These are phyloP conservation scores for Acridotheres tristis DNA, from an alignment of 2,797 vertebrate species.

Conservation along the genomic window DNA sequence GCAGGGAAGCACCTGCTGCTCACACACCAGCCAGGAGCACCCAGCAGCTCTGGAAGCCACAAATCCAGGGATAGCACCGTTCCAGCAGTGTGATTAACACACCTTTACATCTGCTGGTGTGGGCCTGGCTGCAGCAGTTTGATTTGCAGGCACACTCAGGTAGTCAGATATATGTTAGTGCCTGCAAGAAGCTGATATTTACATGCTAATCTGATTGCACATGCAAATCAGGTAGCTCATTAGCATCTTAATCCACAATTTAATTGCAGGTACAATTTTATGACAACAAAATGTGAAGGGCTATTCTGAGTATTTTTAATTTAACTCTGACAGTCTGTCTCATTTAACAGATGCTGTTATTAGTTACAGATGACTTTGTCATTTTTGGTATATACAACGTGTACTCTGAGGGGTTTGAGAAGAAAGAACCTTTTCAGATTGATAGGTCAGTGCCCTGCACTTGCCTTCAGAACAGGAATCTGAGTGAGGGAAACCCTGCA, in stretches of 20 bases:
- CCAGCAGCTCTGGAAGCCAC: conserved; percentile 2
- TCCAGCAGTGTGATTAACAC: conserved; percentile 38
- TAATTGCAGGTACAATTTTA: conserved; percentile 69
- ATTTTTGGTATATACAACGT: neutral
- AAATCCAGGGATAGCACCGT: neutral
- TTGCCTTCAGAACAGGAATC: neutral
- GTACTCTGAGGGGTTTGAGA: neutral
- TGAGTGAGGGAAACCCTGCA: neutral
- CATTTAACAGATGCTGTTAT: conserved; percentile 58
- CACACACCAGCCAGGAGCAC: neutral
- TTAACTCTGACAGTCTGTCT: conserved; percentile 53
- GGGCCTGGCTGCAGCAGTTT: conserved; percentile 20
- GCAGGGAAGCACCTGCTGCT: neutral
- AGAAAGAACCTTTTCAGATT: neutral
- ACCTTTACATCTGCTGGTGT: conserved; percentile 18
- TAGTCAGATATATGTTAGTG: conserved; percentile 52
- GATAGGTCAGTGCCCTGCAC: neutral
- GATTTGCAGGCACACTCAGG: conserved; percentile 58
- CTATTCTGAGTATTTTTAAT: conserved; percentile 66
- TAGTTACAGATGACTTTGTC: conserved; percentile 62
- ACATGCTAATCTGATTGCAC: conserved; percentile 69
- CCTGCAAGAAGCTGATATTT: conserved; percentile 57
- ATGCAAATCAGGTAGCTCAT: conserved; percentile 68
- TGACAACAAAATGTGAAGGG: conserved; percentile 65
- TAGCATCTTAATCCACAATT: conserved; percentile 70